Base-by-base conservation (phyloP, 2,797 vertebrate species). In the Cichlasoma orientale region DNA sequence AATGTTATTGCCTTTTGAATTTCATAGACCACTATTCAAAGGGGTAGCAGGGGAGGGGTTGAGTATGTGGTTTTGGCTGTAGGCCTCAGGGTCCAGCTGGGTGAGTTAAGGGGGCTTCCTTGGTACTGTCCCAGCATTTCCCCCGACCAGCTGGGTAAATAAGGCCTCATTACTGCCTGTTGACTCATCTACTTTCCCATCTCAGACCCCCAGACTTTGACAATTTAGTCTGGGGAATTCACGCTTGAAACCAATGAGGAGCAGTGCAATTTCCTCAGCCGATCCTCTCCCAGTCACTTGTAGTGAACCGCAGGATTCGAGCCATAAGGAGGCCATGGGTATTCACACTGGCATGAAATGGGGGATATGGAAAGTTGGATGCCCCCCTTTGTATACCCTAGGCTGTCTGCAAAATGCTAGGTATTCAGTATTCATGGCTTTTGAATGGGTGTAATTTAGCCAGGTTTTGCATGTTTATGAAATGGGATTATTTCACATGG, bases 341-440 rank as follows among this genome's bases (percentile, higher is more conserved):
- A 85, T 90, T 90, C 85, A 81, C 80, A 77, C 66, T 87, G 90
- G 86, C 85, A 84, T 80, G 61, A 79, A 84, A 68, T 47, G 78
- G 33, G 57, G 81, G 59, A 56, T 81, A 78, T 77, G 77, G 82
- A 84, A 81, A 85, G 59, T 58, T 19, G 61, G 72, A 69, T 72
- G 74, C 78, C 76, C 82, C 77, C 85, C 77, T 47, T 29, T 73
- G 74, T 82, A 79, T 44, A 83, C 72, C 81, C 73, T 41, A 19
- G 69, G 63, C 71, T 83, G 57, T 66, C 81, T 82, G 74, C 63
- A 84, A 87, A 91, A 88, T 83, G 36, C 61, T 13, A 36, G 77
- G 69, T 84, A 84, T 88, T 94, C 84, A 85, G 93, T 93, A 95
- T 95, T 94, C 93, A 95, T 95, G 80, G 86, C 50, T 93, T 95